phyloP scores from a whole-genome alignment of 2,113 vertebrate species.

The Thamnaconus septentrionalis region DNA sequence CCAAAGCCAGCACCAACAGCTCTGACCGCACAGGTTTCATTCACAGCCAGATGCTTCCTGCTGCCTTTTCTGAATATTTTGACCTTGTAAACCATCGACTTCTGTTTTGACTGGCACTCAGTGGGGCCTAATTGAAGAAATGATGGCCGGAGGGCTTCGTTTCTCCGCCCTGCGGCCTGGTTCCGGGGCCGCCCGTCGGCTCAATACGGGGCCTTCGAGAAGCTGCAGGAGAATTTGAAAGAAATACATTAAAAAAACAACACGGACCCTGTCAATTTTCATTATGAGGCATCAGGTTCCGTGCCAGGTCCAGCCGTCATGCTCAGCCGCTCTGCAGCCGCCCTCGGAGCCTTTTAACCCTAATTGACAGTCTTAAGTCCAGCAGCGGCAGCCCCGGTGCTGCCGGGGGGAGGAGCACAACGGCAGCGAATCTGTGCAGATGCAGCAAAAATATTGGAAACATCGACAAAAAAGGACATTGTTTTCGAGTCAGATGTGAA shows the following conservation, averaged over 20 bases:
- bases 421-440: slow-evolving; percentile 1
- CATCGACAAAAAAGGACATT: background rate
- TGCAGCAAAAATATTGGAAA: background rate
- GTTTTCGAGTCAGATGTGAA: too few relatives aligned
- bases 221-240: background rate
- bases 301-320: slow-evolving; percentile 51
- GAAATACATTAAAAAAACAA: background rate
- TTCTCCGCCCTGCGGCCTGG: too few relatives aligned
- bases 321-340: slow-evolving; percentile 52
- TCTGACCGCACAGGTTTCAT: too few relatives aligned
- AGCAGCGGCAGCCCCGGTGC: slow-evolving; percentile 24
- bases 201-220: too few relatives aligned
- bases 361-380: slow-evolving; percentile 71
- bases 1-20: too few relatives aligned
- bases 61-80: too few relatives aligned
- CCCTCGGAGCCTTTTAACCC: slow-evolving; percentile 65
- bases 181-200: too few relatives aligned
- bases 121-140: too few relatives aligned
- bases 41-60: too few relatives aligned
- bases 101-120: too few relatives aligned
- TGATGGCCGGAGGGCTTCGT: too few relatives aligned
- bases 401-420: slow-evolving; percentile 20
- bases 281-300: slow-evolving; percentile 70
- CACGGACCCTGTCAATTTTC: slow-evolving; percentile 68
- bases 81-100: too few relatives aligned